A percentile compares a stretch with the other conserved stretches of the same genome.
Evolutionary conservation across 1,140 invertebrate genomes (phyloP).

Genomic region (Chelonus insularis): DNA sequence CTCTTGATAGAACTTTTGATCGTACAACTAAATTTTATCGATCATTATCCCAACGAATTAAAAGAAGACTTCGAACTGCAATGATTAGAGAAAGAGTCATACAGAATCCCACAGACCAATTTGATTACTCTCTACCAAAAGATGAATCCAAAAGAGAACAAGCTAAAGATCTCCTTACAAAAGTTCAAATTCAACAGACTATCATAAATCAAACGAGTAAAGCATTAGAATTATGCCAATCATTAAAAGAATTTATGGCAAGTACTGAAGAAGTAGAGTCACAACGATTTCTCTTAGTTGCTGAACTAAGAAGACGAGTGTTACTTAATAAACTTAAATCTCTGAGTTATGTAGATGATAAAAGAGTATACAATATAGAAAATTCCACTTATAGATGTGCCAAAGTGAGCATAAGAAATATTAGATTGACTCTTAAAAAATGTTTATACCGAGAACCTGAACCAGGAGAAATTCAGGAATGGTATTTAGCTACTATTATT

Average conservation of each 20-base stretch:
- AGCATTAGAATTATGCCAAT: constrained; percentile 50
- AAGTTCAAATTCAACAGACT: constrained; percentile 49
- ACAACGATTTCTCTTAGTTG: constrained; percentile 52
- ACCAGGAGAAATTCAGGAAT: constrained; percentile 33
- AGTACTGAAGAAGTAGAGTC: constrained; percentile 54
- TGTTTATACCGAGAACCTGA: constrained; percentile 14
- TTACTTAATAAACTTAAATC: constrained; percentile 41
- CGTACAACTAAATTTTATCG: constrained; percentile 31
- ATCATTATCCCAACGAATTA: constrained; percentile 36
- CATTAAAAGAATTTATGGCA: constrained; percentile 45
- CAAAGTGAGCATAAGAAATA: constrained; percentile 31
- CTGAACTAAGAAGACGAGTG: constrained; percentile 44
- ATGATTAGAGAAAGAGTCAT: too few relatives aligned
- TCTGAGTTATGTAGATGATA: constrained; percentile 11
- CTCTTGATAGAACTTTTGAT: constrained; percentile 22
- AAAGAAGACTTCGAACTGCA: constrained; percentile 35
- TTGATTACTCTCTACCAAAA: too few relatives aligned
- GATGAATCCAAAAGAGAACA: constrained; percentile 16
- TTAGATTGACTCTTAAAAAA: constrained; percentile 37
- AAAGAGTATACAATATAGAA: background rate
- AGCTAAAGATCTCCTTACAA: constrained; percentile 40
- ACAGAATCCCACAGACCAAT: too few relatives aligned
- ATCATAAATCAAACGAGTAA: constrained; percentile 55
- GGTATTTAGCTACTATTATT: constrained; percentile 39
- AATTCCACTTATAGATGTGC: constrained; percentile 22